Conservation (phyloP, 2,113 vertebrate genomes). For the Aegotheles bennettii region DNA sequence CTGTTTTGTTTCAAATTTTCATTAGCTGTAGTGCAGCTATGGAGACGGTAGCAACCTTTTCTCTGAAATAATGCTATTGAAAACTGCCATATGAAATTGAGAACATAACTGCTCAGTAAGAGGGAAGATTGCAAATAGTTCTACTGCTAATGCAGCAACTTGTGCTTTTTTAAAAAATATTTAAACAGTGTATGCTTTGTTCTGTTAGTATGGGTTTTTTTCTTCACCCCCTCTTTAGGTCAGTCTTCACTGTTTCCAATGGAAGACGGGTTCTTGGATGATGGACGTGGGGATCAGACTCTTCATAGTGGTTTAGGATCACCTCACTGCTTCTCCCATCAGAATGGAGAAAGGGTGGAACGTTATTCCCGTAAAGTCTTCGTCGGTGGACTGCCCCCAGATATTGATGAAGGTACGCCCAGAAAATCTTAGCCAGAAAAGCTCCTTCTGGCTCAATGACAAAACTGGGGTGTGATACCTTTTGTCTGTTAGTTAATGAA, state of each 20-base stretch:
- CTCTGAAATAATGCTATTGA: background rate
- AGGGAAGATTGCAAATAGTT: background rate
- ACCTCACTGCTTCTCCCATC: slow-evolving; percentile 95
- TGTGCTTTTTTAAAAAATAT: background rate
- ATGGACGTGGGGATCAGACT: slow-evolving; percentile 90
- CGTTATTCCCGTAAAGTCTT: slow-evolving; percentile 98
- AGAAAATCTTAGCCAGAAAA: background rate
- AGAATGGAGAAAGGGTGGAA: slow-evolving; percentile 95
- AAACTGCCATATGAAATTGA: background rate
- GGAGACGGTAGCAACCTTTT: background rate
- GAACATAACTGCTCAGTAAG: background rate
- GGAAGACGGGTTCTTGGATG: slow-evolving; percentile 96
- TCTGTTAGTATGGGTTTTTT: slow-evolving; percentile 59
- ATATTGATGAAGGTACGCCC: slow-evolving; percentile 94
- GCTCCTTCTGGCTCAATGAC: background rate
- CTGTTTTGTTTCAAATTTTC: background rate
- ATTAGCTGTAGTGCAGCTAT: background rate
- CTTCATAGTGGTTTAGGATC: slow-evolving; percentile 89
- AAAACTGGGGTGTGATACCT: background rate
- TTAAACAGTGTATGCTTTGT: background rate
- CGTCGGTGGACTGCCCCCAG: slow-evolving; percentile 93
- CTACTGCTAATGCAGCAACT: background rate
- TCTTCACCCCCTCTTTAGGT: slow-evolving; percentile 70
- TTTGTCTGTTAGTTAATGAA: background rate
- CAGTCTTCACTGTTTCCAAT: slow-evolving; percentile 97